Evolutionary conservation across 2,888 invertebrate species (phyloP), one percentile per base, ranked within the genome.

Genomic region (Rhabditoides inermis): DNA sequence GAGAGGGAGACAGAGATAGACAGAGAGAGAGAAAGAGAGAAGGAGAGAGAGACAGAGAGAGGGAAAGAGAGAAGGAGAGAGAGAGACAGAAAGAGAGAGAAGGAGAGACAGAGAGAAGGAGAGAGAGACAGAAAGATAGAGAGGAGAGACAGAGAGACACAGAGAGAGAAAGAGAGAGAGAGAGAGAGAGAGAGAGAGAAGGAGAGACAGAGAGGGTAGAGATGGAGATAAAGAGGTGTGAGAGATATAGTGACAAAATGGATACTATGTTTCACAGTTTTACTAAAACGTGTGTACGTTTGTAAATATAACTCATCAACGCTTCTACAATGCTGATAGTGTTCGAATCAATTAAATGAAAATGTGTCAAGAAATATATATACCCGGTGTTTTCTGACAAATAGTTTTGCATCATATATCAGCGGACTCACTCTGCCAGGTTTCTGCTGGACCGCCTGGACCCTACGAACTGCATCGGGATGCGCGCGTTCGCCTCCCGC

Each of bases 391-490:
- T 27, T 41, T 18, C 7, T 35, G 20, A 5, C 18, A 22, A 48
- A 27, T 15, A 32, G 22, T 28, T 91, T 63, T 95, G 94, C 80
- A 95, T 94, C 81, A n/a, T n/a, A n/a, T n/a, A n/a, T n/a, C n/a
- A n/a, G n/a, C n/a, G n/a, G n/a, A n/a, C n/a, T n/a, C n/a, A n/a
- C n/a, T n/a, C n/a, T n/a, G n/a, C n/a, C n/a, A 95, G 95, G 81
- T 98, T 95, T 80, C 84, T 98, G n/a, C 92, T 94, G 78, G 84
- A 92, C 32, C 94, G 95, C 80, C 82, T 98, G 56, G 94, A 95
- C 81, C 94, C 94, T 49, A 88, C 90, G 64, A 98, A 95, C 81
- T 95, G 95, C 79, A 83, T 95, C 62, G 95, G 95, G 53, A 95
- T 95, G 73, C 83, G 94, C 60, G 94, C 94, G 50, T 95, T 95